Conservation (phyloP, 2,888 invertebrate species). For the Scaptomyza reducta region DNA sequence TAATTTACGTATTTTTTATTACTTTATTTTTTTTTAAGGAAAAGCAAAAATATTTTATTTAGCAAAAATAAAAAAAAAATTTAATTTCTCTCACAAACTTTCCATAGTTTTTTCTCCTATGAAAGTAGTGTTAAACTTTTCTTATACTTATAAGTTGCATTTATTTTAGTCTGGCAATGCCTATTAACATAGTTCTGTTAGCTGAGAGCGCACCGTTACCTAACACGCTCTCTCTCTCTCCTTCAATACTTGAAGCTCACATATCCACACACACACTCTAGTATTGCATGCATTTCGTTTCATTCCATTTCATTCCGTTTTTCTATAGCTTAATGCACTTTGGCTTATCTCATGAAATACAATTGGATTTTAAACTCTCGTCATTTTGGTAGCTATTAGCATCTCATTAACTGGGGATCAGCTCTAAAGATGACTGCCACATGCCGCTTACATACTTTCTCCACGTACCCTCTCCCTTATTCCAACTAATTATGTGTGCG, state of each 20-base stretch:
- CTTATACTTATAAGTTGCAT: too few relatives aligned
- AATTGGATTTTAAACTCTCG: constrained; percentile 30
- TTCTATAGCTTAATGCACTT: constrained; percentile 23
- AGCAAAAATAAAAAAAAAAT: too few relatives aligned
- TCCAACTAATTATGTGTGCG: constrained; percentile 55
- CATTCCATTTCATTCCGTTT: neutral
- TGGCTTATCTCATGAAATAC: constrained; percentile 28
- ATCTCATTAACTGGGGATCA: constrained; percentile 60
- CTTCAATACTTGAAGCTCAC: too few relatives aligned
- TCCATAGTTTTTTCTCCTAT: too few relatives aligned
- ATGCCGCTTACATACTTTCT: constrained; percentile 58
- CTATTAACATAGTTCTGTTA: neutral
- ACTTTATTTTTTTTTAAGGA: too few relatives aligned
- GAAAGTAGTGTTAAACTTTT: too few relatives aligned
- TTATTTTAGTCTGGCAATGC: neutral
- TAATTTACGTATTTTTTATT: too few relatives aligned
- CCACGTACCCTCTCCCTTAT: constrained; percentile 3
- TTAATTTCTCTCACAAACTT: too few relatives aligned
- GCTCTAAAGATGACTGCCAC: constrained; percentile 22
- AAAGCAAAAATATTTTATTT: too few relatives aligned
- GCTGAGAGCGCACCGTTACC: neutral
- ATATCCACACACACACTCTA: too few relatives aligned
- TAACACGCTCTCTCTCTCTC: neutral
- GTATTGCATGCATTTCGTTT: neutral
- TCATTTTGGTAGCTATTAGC: constrained; percentile 61